phyloP scores from a whole-genome alignment of 2,113 vertebrate species.

The Marmota flaviventris region DNA sequence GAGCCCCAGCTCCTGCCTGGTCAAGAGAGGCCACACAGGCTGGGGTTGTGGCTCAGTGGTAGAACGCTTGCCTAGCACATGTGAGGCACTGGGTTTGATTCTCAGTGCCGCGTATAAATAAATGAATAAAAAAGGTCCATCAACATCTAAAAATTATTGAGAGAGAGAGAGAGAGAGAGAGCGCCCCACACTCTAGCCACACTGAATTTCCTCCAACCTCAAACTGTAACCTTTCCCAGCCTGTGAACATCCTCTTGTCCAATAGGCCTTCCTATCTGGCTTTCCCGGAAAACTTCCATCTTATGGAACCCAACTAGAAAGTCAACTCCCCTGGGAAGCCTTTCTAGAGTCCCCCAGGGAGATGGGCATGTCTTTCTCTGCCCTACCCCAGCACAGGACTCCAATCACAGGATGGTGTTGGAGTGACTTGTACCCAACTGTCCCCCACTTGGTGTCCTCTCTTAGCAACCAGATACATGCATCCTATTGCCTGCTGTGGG shows the following conservation, averaged over 20 bases:
- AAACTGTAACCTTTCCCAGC: neutral
- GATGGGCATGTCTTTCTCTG: neutral
- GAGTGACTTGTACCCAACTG: neutral
- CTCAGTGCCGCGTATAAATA: too few relatives aligned
- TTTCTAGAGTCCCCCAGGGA: neutral
- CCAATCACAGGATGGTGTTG: neutral
- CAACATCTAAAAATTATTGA: too few relatives aligned
- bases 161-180: too few relatives aligned
- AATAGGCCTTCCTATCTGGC: neutral
- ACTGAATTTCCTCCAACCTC: neutral
- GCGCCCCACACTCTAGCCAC: neutral
- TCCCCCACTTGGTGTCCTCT: neutral
- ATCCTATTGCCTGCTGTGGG: neutral
- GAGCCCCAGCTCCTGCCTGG: neutral
- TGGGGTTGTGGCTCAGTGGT: too few relatives aligned
- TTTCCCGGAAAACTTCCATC: neutral
- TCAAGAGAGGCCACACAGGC: neutral
- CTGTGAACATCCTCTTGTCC: too few relatives aligned
- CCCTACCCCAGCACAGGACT: neutral
- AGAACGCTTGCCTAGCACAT: too few relatives aligned
- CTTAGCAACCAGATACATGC: neutral
- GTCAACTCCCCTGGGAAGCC: neutral
- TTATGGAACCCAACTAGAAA: neutral
- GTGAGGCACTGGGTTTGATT: too few relatives aligned
- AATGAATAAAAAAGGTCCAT: too few relatives aligned